phyloP scores from a whole-genome alignment of 2,113 vertebrate genomes.

The Anseranas semipalmata region DNA sequence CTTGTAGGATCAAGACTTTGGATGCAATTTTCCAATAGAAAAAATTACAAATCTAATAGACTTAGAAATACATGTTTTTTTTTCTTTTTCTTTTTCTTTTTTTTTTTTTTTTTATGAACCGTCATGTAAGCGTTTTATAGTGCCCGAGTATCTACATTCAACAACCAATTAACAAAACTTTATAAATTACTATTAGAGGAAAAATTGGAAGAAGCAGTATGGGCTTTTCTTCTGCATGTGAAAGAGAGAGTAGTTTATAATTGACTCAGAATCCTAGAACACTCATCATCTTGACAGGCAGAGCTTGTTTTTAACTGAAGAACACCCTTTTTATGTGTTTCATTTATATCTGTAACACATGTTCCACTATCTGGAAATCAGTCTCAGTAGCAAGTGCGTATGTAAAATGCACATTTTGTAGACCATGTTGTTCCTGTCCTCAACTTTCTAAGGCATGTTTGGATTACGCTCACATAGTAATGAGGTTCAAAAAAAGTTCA shows the following conservation, averaged over 20 bases:
- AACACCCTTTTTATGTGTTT: constrained; percentile 41
- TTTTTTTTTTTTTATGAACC: not conserved
- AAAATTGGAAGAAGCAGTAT: constrained; percentile 23
- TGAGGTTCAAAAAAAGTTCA: constrained; percentile 10
- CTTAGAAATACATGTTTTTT: not conserved
- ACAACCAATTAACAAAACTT: constrained; percentile 32
- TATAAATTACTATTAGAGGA: not conserved
- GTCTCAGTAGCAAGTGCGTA: not conserved
- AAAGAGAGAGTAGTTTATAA: constrained; percentile 25
- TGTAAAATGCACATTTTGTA: not conserved
- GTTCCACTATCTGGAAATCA: constrained; percentile 45
- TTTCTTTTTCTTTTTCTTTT: not conserved
- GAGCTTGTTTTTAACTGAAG: constrained; percentile 55
- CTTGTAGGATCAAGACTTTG: not conserved
- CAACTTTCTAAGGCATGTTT: not conserved
- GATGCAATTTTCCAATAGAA: not conserved
- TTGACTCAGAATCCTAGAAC: constrained; percentile 45
- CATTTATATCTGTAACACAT: constrained; percentile 52
- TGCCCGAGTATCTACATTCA: not conserved
- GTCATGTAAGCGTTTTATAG: not conserved
- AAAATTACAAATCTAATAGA: not conserved
- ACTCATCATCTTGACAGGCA: constrained; percentile 53
- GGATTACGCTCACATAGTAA: not conserved
- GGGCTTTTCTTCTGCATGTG: not conserved
- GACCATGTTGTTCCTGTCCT: not conserved